Percentiles rank a stretch among this genome's conserved stretches.
Conservation (phyloP, 2,888 invertebrate species). For the Thyatira batis region DNA sequence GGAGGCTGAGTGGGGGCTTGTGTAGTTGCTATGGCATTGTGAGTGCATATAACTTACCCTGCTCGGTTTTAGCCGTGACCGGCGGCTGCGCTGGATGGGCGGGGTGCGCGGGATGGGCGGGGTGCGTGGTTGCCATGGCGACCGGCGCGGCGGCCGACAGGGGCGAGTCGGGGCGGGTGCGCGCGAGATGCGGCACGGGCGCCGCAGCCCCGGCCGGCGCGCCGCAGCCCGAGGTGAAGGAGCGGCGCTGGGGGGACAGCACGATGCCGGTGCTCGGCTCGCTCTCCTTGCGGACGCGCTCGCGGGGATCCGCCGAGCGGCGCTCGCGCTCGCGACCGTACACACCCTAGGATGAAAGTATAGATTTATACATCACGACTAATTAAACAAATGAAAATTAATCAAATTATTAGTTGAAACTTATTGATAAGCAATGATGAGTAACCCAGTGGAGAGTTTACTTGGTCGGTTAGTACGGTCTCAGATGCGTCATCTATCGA, state of each 20-base stretch:
- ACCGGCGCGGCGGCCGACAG: conserved; percentile 51
- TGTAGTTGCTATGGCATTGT: too few relatives aligned
- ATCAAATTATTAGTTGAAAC: too few relatives aligned
- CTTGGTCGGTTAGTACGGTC: too few relatives aligned
- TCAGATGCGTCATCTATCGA: too few relatives aligned
- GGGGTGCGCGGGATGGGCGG: conserved; percentile 26
- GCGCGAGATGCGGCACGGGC: conserved; percentile 80
- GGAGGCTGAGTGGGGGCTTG: too few relatives aligned
- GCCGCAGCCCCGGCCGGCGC: conserved; percentile 81
- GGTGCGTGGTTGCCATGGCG: conserved; percentile 42
- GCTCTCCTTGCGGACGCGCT: conserved; percentile 90
- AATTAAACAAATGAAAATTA: too few relatives aligned
- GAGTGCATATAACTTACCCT: conserved; percentile 38
- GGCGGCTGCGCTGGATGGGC: conserved; percentile 31
- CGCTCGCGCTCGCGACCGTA: conserved; percentile 68
- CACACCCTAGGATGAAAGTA: too few relatives aligned
- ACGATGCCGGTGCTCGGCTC: conserved; percentile 87
- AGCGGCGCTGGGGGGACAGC: conserved; percentile 92
- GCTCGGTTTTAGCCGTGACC: conserved; percentile 51
- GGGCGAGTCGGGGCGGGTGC: conserved; percentile 70
- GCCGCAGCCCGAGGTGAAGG: conserved; percentile 93
- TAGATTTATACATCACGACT: too few relatives aligned
- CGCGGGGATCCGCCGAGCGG: conserved; percentile 86
- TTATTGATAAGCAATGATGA: too few relatives aligned
- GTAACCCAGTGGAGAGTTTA: too few relatives aligned